phyloP scores from a whole-genome alignment of 2,797 vertebrate species.

The Masticophis lateralis region DNA sequence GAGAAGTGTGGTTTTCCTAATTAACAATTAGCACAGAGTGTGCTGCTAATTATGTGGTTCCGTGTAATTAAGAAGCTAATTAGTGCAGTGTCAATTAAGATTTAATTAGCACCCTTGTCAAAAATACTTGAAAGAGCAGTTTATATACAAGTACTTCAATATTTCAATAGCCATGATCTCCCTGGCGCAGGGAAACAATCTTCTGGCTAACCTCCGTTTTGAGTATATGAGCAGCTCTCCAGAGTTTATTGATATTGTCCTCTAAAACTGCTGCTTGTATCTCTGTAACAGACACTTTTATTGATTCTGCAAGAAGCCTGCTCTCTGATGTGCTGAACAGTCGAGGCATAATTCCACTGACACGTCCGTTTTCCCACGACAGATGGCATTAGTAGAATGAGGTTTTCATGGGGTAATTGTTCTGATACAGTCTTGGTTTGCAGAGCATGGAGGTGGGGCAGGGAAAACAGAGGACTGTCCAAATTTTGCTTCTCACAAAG shows the following conservation, averaged over 20 bases:
- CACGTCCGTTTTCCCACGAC: background rate
- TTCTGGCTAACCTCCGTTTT: constrained; percentile 32
- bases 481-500: background rate
- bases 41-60: constrained; percentile 97
- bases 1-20: constrained; percentile 86
- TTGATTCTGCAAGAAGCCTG: background rate
- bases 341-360: fast-evolving
- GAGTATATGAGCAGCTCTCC: constrained; percentile 24
- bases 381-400: constrained; percentile 5
- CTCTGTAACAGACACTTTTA: background rate
- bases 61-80: constrained; percentile 99
- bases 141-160: constrained; percentile 79
- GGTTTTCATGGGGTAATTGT: background rate
- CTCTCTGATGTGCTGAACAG: background rate
- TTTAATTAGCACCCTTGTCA: constrained; percentile 91
- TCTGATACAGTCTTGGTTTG: background rate
- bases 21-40: constrained; percentile 95
- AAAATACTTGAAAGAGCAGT: constrained; percentile 69
- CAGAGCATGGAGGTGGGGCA: background rate
- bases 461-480: background rate
- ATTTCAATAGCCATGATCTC: constrained; percentile 75
- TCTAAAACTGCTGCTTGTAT: background rate
- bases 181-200: constrained; percentile 16
- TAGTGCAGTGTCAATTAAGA: constrained; percentile 98
- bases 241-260: constrained; percentile 5